Evolutionary conservation across 2,113 vertebrate genomes (phyloP).

Genomic region (Myrmecophaga tridactyla): DNA sequence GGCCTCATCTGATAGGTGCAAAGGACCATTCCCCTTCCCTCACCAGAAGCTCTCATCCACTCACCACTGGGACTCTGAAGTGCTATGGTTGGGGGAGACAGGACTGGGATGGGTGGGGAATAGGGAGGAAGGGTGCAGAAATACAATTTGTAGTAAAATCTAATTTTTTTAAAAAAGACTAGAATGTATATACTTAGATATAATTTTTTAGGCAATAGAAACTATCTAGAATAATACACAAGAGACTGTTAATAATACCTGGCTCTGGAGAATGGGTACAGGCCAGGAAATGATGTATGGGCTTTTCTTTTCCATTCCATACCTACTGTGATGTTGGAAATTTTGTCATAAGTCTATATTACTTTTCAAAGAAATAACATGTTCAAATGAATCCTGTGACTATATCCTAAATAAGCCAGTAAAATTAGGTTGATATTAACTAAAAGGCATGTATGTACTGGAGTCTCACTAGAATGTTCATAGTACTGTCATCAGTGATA

Average conservation of each 20-base stretch:
- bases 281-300: neutral
- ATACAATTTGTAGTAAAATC: neutral
- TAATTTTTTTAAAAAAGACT: neutral
- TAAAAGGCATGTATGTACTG: neutral
- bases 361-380: constrained; percentile 21
- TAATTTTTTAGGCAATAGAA: neutral
- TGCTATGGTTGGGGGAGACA: too few species aligned
- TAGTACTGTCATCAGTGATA: neutral
- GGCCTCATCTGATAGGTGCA: neutral
- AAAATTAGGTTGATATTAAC: neutral
- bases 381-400: constrained; percentile 2
- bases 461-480: neutral
- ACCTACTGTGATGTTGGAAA: neutral
- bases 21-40: neutral
- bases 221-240: neutral
- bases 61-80: neutral
- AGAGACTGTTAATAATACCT: neutral
- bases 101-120: too few species aligned
- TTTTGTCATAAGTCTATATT: neutral
- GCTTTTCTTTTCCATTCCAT: neutral
- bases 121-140: neutral
- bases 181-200: neutral
- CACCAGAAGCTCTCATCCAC: neutral
- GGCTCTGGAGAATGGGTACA: neutral
- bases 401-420: neutral